A percentile compares a stretch with the other conserved stretches of the same genome.
These are phyloP conservation scores for Lota lota DNA, from an alignment of 2,113 vertebrate genomes.

Conservation along the genomic window DNA sequence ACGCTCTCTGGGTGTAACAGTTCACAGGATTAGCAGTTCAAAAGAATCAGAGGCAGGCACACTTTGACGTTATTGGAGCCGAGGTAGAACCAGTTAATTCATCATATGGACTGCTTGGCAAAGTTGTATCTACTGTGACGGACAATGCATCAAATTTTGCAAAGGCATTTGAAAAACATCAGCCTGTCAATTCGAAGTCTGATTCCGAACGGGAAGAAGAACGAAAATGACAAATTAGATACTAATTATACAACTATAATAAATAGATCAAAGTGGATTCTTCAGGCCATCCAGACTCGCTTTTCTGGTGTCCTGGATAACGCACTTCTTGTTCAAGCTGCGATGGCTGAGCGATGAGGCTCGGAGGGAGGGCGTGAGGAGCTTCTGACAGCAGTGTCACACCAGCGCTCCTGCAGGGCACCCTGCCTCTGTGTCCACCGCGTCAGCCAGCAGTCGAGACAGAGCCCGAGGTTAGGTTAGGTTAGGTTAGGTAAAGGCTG, in stretches of 20 bases:
- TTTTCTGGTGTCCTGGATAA: neutral
- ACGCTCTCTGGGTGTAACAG: conserved; percentile 15
- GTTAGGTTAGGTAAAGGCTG: too few relatives aligned
- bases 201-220: neutral
- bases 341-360: conserved; percentile 11
- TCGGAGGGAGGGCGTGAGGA: neutral
- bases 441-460: neutral
- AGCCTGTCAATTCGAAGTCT: neutral
- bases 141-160: conserved; percentile 10
- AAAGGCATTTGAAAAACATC: neutral
- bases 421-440: too few relatives aligned
- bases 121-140: too few relatives aligned
- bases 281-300: neutral
- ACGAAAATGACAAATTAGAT: too few relatives aligned
- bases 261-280: neutral
- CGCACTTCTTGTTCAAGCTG: neutral
- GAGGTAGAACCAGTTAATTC: too few relatives aligned
- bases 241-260: neutral
- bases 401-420: neutral
- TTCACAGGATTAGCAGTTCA: conserved; percentile 13
- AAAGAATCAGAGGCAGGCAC: conserved; percentile 12
- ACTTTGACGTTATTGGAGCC: neutral
- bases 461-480: too few relatives aligned
- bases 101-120: too few relatives aligned
- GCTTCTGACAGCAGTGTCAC: conserved; percentile 7